Evolutionary conservation across 1,140 invertebrate species (phyloP), one percentile per base, ranked within the genome.

Genomic region (Lysiphlebus fabarum): DNA sequence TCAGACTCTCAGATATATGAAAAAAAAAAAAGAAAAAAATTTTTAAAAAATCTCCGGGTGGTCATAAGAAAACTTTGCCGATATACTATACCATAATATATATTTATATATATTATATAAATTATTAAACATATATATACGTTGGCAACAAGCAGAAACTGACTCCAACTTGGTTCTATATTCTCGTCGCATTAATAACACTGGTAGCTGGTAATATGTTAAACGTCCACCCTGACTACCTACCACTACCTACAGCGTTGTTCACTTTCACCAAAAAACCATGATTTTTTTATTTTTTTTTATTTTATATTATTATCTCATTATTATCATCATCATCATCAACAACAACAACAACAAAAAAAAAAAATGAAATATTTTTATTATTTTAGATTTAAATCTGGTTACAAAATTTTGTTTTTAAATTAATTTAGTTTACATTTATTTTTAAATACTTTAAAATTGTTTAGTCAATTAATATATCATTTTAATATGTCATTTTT

Each of bases 141-240:
- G 59, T 67, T 61, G 62, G 56, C 37, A 62, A 67, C 66, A 47
- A 26, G 59, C 60, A 72, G 70, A 73, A 72, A 70, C 70, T 66
- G 68, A 69, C 69, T 69, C 75, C 70, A 70, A 72, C 57, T 49
- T 66, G 63, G 67, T 66, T 54, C 49, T 41, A 51, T 49, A 68
- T n/a, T n/a, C 64, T 63, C 53, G 67, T 62, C 65, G 73, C 74
- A 79, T 79, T 79, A 79, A 79, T 79, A 79, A 79, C 72, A 77
- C 76, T 76, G 73, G 76, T 78, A 79, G 76, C 76, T 65, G 71
- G 69, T 77, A 72, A 77, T 78, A 78, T 78, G 75, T 79, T 79
- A 79, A 78, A 78, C 72, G 77, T 78, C 77, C 69, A 73, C 73
- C 73, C 74, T 67, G 70, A 70, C 67, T 68, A 63, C 59, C 54